These are phyloP conservation scores for Zaprionus taronus DNA, from an alignment of 1,140 invertebrate species.

Conservation along the genomic window DNA sequence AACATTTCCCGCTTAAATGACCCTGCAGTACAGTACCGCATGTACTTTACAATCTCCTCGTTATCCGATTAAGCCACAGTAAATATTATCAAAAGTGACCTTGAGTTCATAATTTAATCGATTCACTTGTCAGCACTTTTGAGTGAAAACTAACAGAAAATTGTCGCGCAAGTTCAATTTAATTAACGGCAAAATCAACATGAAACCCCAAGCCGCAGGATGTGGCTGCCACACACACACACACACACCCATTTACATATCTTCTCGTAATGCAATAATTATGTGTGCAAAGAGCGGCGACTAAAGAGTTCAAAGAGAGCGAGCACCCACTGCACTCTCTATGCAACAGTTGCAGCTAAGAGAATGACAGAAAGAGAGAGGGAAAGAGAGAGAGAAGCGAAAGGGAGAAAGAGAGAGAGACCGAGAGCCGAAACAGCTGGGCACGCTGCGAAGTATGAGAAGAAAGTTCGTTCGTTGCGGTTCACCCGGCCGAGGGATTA, in stretches of 20 bases:
- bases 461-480: slow-evolving; percentile 50
- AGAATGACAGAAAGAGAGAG: slow-evolving; percentile 25
- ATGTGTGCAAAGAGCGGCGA: slow-evolving; percentile 37
- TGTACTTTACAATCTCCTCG: neutral
- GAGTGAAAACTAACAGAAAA: slow-evolving; percentile 12
- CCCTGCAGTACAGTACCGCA: neutral
- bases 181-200: slow-evolving; percentile 58
- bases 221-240: neutral
- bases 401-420: slow-evolving; percentile 15
- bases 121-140: neutral
- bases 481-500: slow-evolving; percentile 64
- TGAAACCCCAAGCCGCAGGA: slow-evolving; percentile 18
- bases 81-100: slow-evolving; percentile 1
- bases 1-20: neutral
- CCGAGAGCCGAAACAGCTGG: slow-evolving; percentile 24
- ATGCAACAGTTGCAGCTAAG: slow-evolving; percentile 55
- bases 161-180: slow-evolving; percentile 40
- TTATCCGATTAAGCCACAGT: slow-evolving; percentile 3
- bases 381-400: slow-evolving; percentile 20
- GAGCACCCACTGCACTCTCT: slow-evolving; percentile 31
- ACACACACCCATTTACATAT: neutral
- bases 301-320: neutral
- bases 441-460: slow-evolving; percentile 3
- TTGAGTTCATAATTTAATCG: slow-evolving; percentile 1
- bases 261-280: slow-evolving; percentile 68